Conservation (phyloP, 2,888 invertebrate species). For the Cataglyphis cursor region DNA sequence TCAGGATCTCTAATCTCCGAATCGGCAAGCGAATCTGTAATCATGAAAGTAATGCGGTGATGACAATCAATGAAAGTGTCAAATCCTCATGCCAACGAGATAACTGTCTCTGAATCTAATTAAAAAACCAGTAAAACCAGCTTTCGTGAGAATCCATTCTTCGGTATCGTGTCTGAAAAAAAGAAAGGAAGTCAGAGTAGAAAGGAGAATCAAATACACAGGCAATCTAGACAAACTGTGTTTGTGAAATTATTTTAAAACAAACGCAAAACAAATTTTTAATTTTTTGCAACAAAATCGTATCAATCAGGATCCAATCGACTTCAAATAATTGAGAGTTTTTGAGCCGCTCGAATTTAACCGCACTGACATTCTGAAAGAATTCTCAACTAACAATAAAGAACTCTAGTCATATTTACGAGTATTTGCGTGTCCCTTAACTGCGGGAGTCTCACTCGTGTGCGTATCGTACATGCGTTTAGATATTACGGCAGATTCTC, state of each 20-base stretch:
- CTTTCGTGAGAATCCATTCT: slow-evolving; percentile 69
- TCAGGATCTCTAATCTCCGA: background rate
- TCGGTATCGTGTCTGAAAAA: slow-evolving; percentile 48
- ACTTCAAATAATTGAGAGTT: background rate
- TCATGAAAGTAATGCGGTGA: slow-evolving; percentile 31
- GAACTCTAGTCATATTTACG: background rate
- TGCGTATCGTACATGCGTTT: slow-evolving; percentile 44
- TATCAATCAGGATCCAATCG: background rate
- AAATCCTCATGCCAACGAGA: slow-evolving; percentile 57
- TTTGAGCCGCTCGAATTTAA: background rate
- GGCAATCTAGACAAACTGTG: background rate
- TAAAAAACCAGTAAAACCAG: slow-evolving; percentile 72
- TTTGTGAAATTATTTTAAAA: background rate
- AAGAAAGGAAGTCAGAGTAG: slow-evolving; percentile 47
- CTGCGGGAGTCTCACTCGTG: slow-evolving; percentile 54
- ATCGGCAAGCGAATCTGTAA: background rate
- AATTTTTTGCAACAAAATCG: background rate
- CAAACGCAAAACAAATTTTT: background rate
- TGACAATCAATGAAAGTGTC: slow-evolving; percentile 58
- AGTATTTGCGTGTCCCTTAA: background rate
- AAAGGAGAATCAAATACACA: slow-evolving; percentile 11
- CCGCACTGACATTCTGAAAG: background rate
- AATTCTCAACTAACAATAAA: background rate
- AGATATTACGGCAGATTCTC: slow-evolving; percentile 40
- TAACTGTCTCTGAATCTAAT: slow-evolving; percentile 62